Evolutionary conservation across 2,888 invertebrate genomes (phyloP).

Genomic region (Caprella mutica): DNA sequence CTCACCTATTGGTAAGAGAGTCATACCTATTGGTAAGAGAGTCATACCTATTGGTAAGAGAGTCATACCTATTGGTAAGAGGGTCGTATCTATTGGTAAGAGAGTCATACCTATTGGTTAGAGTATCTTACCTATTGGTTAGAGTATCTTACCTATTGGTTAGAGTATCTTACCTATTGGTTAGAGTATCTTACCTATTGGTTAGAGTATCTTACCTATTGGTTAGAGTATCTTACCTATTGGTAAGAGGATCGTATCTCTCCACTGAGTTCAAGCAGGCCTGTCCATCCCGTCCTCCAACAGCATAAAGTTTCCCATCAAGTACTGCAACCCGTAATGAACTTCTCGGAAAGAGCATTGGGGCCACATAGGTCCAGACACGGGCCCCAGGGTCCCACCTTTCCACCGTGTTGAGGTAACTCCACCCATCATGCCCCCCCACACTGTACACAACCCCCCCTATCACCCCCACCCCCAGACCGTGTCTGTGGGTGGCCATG

Average conservation of each 20-base stretch:
- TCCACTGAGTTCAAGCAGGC: conserved; percentile 83
- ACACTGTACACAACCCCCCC: conserved; percentile 82
- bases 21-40: no score
- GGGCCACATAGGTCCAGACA: conserved; percentile 78
- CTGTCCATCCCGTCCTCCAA: conserved; percentile 83
- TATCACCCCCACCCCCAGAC: conserved; percentile 51
- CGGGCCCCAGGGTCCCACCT: conserved; percentile 79
- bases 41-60: no score
- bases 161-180: no score
- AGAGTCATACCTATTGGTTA: no score
- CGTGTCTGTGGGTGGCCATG: conserved; percentile 74
- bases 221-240: conserved; percentile 44
- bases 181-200: no score
- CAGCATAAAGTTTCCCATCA: conserved; percentile 65
- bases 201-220: no score
- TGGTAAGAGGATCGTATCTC: conserved; percentile 66
- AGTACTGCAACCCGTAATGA: no score
- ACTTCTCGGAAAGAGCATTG: conserved; percentile 74
- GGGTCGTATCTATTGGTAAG: no score
- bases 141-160: no score
- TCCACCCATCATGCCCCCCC: conserved; percentile 93
- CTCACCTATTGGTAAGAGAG: no score
- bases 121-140: no score
- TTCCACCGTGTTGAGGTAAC: conserved; percentile 85
- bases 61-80: no score